These are phyloP conservation scores for Epinephelus lanceolatus DNA, from an alignment of 2,113 vertebrate species.

Conservation along the genomic window DNA sequence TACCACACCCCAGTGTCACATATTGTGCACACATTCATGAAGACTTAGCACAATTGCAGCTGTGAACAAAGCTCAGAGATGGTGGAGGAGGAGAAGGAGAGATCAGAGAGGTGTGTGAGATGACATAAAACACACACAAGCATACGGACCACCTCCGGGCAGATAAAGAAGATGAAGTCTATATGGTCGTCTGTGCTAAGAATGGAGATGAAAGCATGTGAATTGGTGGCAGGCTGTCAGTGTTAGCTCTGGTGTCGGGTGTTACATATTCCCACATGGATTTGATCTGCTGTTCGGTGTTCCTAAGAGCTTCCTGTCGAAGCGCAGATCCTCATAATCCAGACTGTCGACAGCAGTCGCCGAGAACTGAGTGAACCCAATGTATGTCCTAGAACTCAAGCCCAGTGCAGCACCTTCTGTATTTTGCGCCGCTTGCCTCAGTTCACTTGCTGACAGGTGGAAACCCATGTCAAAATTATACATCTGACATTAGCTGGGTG, in stretches of 20 bases:
- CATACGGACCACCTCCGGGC: neutral
- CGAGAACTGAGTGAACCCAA: conserved; percentile 30
- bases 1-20: conserved; percentile 17
- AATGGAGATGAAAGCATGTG: conserved; percentile 46
- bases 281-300: conserved; percentile 37
- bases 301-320: conserved; percentile 45
- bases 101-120: neutral
- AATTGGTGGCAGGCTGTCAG: conserved; percentile 36
- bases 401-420: neutral
- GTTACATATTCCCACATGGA: conserved; percentile 46
- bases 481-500: neutral
- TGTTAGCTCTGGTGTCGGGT: conserved; percentile 57
- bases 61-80: conserved; percentile 9
- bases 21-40: conserved; percentile 15
- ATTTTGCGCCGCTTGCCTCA: neutral
- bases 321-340: conserved; percentile 60
- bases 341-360: conserved; percentile 23
- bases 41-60: conserved; percentile 21
- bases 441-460: neutral
- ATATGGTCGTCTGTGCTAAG: conserved; percentile 16
- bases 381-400: neutral
- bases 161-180: conserved; percentile 37
- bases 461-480: neutral
- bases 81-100: neutral
- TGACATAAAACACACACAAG: no score